Conservation (phyloP, 2,113 vertebrate genomes). For the Leucoraja erinaceus region DNA sequence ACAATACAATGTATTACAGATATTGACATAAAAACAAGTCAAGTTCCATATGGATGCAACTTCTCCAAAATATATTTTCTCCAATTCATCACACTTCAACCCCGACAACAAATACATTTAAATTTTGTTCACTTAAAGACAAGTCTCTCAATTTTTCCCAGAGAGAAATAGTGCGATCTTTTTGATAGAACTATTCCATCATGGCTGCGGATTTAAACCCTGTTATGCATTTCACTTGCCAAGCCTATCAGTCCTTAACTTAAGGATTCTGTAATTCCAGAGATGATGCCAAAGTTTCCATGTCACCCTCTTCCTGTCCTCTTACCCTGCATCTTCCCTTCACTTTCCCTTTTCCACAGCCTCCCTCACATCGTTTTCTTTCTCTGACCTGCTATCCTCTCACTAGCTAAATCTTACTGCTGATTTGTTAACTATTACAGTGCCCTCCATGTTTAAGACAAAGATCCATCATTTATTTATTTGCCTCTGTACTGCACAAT, state of each 20-base stretch:
- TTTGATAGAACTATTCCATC: background rate
- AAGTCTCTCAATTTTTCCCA: too few species aligned
- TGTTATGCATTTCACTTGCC: background rate
- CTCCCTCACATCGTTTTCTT: background rate
- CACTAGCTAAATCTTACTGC: background rate
- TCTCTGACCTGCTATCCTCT: background rate
- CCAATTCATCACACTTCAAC: too few species aligned
- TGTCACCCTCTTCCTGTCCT: background rate
- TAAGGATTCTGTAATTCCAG: background rate
- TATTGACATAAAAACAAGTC: too few species aligned
- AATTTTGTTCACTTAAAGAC: background rate
- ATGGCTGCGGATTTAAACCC: background rate
- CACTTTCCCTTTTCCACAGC: background rate
- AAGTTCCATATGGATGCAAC: too few species aligned
- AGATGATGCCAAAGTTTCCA: background rate
- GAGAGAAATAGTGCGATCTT: background rate
- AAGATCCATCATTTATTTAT: too few species aligned
- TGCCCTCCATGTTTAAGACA: too few species aligned
- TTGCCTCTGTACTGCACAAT: too few species aligned
- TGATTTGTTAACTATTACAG: too few species aligned
- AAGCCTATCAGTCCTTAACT: background rate
- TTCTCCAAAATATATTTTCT: too few species aligned
- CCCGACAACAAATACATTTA: too few species aligned
- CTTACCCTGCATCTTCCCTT: background rate
- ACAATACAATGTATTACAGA: too few species aligned